These are phyloP conservation scores for Kobus ellipsiprymnus DNA, from an alignment of 2,113 vertebrate species.

Conservation along the genomic window DNA sequence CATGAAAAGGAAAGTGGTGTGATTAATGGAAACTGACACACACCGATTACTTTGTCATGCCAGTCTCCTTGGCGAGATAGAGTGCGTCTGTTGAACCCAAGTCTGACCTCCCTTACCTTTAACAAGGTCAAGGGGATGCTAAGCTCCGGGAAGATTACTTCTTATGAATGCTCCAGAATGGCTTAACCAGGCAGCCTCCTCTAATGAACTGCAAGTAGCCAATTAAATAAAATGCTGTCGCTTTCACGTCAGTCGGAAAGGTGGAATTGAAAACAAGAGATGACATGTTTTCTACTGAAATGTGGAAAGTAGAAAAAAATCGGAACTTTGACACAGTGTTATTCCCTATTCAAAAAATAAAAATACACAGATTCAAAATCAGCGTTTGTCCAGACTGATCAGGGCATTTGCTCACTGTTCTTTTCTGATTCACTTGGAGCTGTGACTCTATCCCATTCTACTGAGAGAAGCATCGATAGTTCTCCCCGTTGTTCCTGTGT, in stretches of 20 bases:
- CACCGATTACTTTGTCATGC: conserved; percentile 79
- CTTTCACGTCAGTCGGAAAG: conserved; percentile 71
- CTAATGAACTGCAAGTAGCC: conserved; percentile 75
- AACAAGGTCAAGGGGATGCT: conserved; percentile 80
- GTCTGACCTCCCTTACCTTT: conserved; percentile 81
- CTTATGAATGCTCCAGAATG: conserved; percentile 61
- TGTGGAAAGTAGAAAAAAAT: conserved; percentile 31
- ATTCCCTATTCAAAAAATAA: not conserved
- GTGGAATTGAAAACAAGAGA: conserved; percentile 56
- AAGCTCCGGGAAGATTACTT: conserved; percentile 76
- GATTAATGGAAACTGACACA: conserved; percentile 90
- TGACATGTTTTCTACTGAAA: conserved; percentile 34
- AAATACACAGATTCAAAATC: not conserved
- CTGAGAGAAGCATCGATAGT: not conserved
- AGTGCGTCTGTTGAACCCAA: conserved; percentile 74
- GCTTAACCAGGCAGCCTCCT: conserved; percentile 56
- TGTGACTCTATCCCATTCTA: not conserved
- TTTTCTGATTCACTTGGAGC: not conserved
- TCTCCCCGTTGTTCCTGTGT: not conserved
- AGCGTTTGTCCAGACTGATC: not conserved
- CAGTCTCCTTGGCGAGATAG: conserved; percentile 75
- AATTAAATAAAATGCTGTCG: conserved; percentile 70
- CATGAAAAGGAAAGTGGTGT: conserved; percentile 79
- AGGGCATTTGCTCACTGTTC: not conserved
- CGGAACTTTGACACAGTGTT: not conserved